Evolutionary conservation across 2,888 invertebrate species (phyloP), one percentile per base, ranked within the genome.

Genomic region (Andrena dorsata): DNA sequence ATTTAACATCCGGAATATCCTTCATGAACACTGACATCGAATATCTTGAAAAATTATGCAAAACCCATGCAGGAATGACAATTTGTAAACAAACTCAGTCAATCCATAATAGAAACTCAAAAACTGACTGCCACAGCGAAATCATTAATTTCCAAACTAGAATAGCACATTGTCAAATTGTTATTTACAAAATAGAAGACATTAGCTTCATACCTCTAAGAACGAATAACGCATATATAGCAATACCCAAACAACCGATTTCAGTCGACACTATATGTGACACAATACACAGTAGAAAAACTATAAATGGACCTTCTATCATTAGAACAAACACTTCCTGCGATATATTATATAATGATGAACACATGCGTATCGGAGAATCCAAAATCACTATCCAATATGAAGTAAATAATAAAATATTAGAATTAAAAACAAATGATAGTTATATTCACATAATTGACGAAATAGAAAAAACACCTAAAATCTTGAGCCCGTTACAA

Each of bases 71-170:
- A 60, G 28, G 58, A 16, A 60, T 26, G 2, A 60, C 58, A 23
- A 16, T 60, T 60, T 60, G 58, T 26, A 60, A 60, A 26, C 58
- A 60, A 23, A 60, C 58, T 13, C 58, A 60, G 26, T 28, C 28
- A 60, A 28, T 60, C 0, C 20, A 26, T 16, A 60, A 60, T 60
- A 20, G 26, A 26, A 26, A 60, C 2, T 20, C 58, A 0, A 26
- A 16, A 26, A 26, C 58, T 8, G 26, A 26, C 13, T 60, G 58
- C 26, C 13, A 13, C 41, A 13, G 41, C 13, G 41, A 41, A 41
- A 41, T 13, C 41, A 41, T 41, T 41, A 56, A 56, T 20, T 26
- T 56, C 5, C 20, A 56, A 56, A 0, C 20, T n/a, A 56, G 23
- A 0, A 0, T 56, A 23, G 4, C 26, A n/a, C 56, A 56, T 56